A percentile compares a stretch with the other conserved stretches of the same genome.
phyloP scores from a whole-genome alignment of 2,113 vertebrate genomes.

The Lasiurus borealis region DNA sequence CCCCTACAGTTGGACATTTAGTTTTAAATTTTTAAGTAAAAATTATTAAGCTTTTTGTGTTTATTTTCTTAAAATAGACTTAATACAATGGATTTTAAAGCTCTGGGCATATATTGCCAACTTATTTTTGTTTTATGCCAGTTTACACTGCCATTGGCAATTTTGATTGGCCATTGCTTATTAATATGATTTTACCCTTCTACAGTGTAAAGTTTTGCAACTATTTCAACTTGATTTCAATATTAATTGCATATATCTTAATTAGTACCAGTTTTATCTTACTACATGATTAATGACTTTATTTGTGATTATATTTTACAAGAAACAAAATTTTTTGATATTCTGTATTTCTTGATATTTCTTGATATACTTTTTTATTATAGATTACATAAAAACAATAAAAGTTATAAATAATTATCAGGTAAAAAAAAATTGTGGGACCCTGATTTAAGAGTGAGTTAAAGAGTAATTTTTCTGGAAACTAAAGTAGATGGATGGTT shows the following conservation, averaged over 20 bases:
- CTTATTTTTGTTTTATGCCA: not conserved
- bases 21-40: slow-evolving; percentile 52
- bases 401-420: slow-evolving; percentile 7
- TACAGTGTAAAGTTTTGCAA: not conserved
- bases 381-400: not conserved
- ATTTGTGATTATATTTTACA: slow-evolving; percentile 26
- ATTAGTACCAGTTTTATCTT: too few species aligned
- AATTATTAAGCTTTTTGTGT: not conserved
- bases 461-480: not conserved
- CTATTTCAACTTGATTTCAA: slow-evolving; percentile 30
- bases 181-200: not conserved
- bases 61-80: slow-evolving; percentile 41
- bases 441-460: not conserved
- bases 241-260: not conserved
- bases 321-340: slow-evolving; percentile 13
- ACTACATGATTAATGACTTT: slow-evolving; percentile 2
- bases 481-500: not conserved
- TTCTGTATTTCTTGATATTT: not conserved
- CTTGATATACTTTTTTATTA: slow-evolving; percentile 44
- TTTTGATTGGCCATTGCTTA: not conserved
- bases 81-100: not conserved
- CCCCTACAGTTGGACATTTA: not conserved
- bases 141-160: not conserved
- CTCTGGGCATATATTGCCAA: not conserved
- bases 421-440: not conserved